These are phyloP conservation scores for Gorsachius goisagi DNA, from an alignment of 2,113 vertebrate species.

Conservation along the genomic window DNA sequence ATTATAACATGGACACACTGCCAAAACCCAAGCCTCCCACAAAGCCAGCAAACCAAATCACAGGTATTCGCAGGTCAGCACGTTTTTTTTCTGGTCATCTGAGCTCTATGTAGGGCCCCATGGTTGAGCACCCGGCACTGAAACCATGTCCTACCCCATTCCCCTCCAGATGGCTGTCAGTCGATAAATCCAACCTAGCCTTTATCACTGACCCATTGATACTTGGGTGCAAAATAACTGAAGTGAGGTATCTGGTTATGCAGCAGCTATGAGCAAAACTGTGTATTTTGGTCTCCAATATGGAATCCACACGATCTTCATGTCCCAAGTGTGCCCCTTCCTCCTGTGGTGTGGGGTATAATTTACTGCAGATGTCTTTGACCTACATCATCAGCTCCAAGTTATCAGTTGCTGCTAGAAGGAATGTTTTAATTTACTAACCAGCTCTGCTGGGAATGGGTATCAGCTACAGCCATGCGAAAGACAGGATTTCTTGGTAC, in stretches of 20 bases:
- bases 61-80: neutral
- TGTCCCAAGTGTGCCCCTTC: neutral
- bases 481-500: neutral
- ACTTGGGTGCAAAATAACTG: neutral
- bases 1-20: slow-evolving; percentile 40
- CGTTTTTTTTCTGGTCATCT: neutral
- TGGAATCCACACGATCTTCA: neutral
- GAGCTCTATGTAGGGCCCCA: rapidly evolving
- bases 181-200: neutral
- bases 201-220: neutral
- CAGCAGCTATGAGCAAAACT: neutral
- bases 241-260: neutral
- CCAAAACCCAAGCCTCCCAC: slow-evolving; percentile 21
- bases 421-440: slow-evolving; percentile 52
- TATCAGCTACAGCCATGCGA: neutral
- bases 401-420: slow-evolving; percentile 37
- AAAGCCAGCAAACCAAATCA: neutral
- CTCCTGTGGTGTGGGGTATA: neutral
- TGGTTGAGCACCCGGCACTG: neutral
- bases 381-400: slow-evolving; percentile 36
- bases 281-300: neutral
- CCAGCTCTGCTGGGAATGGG: slow-evolving; percentile 9
- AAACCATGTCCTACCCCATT: neutral
- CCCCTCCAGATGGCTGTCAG: neutral
- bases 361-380: slow-evolving; percentile 42